phyloP scores from a whole-genome alignment of 2,888 invertebrate genomes.

The Hypercompe scribonia region DNA sequence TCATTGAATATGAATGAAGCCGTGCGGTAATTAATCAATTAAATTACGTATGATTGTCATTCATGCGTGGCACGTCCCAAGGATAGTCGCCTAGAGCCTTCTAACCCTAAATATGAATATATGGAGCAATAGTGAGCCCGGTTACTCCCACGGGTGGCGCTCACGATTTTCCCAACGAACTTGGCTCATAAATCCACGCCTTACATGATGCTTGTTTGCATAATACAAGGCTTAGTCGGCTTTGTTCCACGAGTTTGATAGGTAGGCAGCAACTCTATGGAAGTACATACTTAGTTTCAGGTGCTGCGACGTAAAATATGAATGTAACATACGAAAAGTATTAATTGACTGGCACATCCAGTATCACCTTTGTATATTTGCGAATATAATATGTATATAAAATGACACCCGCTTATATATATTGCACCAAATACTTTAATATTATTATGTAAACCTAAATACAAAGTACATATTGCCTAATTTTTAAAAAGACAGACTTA shows the following conservation, averaged over 20 bases:
- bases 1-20: conserved; percentile 34
- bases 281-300: conserved; percentile 54
- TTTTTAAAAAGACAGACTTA: no score
- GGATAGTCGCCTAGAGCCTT: conserved; percentile 44
- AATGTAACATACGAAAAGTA: conserved; percentile 17
- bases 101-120: conserved; percentile 81
- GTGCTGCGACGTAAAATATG: conserved; percentile 34
- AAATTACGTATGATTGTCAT: conserved; percentile 62
- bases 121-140: conserved; percentile 73
- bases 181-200: conserved; percentile 85
- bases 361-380: background rate
- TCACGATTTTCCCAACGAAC: conserved; percentile 80
- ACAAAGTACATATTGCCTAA: no score
- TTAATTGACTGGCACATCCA: conserved; percentile 7
- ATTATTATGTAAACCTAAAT: no score
- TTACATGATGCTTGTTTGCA: conserved; percentile 86
- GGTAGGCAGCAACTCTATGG: conserved; percentile 64
- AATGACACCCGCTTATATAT: no score
- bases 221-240: conserved; percentile 84
- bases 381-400: no score
- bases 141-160: conserved; percentile 69
- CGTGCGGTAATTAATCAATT: conserved; percentile 50
- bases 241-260: conserved; percentile 82
- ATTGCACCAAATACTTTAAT: no score
- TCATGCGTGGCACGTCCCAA: conserved; percentile 53